phyloP scores from a whole-genome alignment of 2,888 invertebrate species.

The Lobophora halterata region DNA sequence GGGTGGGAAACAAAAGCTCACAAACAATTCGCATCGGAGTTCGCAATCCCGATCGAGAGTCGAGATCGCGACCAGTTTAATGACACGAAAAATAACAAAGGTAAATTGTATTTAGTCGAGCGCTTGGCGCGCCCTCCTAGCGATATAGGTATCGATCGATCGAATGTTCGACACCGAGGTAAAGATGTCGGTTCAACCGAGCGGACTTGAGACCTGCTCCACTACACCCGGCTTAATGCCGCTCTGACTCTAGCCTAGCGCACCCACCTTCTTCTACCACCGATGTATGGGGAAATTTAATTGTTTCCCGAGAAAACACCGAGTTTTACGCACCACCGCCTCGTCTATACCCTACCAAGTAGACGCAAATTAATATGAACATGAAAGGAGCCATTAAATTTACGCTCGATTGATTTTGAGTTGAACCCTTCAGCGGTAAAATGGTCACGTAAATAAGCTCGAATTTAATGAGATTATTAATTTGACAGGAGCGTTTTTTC shows the following conservation, averaged over 20 bases:
- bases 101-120: conserved; percentile 79
- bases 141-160: conserved; percentile 66
- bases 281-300: conserved; percentile 73
- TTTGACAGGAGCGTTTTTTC: neutral
- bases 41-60: conserved; percentile 77
- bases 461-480: conserved; percentile 13
- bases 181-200: conserved; percentile 62
- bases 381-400: conserved; percentile 76
- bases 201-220: conserved; percentile 64
- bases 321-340: conserved; percentile 59
- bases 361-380: conserved; percentile 68
- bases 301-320: conserved; percentile 72
- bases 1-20: conserved; percentile 77
- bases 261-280: conserved; percentile 55
- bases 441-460: conserved; percentile 62
- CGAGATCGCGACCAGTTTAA: conserved; percentile 79
- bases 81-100: conserved; percentile 82
- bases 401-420: conserved; percentile 68
- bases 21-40: conserved; percentile 79
- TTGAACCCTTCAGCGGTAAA: conserved; percentile 71
- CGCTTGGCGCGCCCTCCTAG: conserved; percentile 63
- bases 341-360: conserved; percentile 54
- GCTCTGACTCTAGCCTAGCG: conserved; percentile 42
- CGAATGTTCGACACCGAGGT: conserved; percentile 58
- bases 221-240: conserved; percentile 53